Conservation (phyloP, 1,140 invertebrate species). For the Papilio helenus region DNA sequence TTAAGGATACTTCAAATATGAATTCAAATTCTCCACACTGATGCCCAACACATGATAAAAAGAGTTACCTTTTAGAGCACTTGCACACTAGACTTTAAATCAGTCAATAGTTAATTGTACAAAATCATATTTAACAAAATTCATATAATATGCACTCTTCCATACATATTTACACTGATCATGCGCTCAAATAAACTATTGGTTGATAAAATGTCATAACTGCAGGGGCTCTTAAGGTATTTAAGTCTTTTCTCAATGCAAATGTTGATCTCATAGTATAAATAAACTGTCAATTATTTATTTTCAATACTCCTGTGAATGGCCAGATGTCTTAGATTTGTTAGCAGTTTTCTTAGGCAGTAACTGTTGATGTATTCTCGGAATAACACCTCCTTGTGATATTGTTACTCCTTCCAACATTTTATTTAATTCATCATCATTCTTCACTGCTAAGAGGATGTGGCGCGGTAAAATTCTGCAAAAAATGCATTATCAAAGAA, state of each 20-base stretch:
- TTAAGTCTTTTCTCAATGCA: too few relatives aligned
- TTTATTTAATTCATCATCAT: conserved; percentile 92
- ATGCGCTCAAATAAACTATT: too few relatives aligned
- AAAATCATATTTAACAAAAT: too few relatives aligned
- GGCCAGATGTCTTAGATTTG: conserved; percentile 40
- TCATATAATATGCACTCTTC: too few relatives aligned
- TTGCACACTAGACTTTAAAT: too few relatives aligned
- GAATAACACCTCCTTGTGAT: conserved; percentile 90
- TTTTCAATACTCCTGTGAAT: conserved; percentile 66
- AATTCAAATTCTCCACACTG: not conserved
- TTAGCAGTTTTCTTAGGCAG: conserved; percentile 86
- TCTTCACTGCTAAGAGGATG: conserved; percentile 89
- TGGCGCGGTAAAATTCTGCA: conserved; percentile 89
- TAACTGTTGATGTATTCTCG: conserved; percentile 89
- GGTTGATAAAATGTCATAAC: too few relatives aligned
- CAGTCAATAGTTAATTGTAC: too few relatives aligned
- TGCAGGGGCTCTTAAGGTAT: too few relatives aligned
- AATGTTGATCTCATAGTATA: too few relatives aligned
- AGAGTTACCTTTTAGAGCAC: too few relatives aligned
- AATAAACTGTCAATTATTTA: not conserved
- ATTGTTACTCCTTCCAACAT: conserved; percentile 91
- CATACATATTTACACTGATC: too few relatives aligned
- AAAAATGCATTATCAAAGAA: conserved; percentile 13
- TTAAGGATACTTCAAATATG: not conserved
- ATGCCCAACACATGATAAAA: not conserved